phyloP scores from a whole-genome alignment of 2,797 vertebrate species.

The Myotis myotis region DNA sequence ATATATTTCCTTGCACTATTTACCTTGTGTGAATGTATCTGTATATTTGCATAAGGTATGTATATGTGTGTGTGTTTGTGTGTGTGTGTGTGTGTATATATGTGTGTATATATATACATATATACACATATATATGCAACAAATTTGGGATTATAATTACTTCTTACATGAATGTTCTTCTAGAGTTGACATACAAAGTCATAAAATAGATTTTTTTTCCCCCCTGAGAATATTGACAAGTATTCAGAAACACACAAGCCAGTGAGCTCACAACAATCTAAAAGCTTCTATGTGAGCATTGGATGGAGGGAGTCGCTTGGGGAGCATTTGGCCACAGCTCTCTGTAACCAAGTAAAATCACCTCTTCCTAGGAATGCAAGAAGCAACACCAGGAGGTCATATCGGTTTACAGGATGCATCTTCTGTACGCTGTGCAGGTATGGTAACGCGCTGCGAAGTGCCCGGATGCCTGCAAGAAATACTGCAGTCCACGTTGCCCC shows the following conservation, averaged over 20 bases:
- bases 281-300: background rate
- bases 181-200: background rate
- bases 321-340: background rate
- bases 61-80: too few species aligned
- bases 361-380: constrained; percentile 92
- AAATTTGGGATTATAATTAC: background rate
- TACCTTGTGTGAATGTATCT: background rate
- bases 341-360: constrained; percentile 34
- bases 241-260: background rate
- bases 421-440: constrained; percentile 99
- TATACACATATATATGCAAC: too few species aligned
- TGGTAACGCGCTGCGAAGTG: background rate
- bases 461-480: background rate
- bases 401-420: constrained; percentile 98
- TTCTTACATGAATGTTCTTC: constrained; percentile 17
- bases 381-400: constrained; percentile 96
- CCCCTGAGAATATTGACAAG: background rate
- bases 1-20: background rate
- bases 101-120: too few species aligned
- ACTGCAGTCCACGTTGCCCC: background rate
- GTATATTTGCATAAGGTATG: background rate
- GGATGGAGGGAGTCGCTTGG: background rate
- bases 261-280: background rate
- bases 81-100: too few species aligned
- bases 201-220: background rate